Conservation (phyloP, 2,888 invertebrate genomes). For the Tillus elongatus region DNA sequence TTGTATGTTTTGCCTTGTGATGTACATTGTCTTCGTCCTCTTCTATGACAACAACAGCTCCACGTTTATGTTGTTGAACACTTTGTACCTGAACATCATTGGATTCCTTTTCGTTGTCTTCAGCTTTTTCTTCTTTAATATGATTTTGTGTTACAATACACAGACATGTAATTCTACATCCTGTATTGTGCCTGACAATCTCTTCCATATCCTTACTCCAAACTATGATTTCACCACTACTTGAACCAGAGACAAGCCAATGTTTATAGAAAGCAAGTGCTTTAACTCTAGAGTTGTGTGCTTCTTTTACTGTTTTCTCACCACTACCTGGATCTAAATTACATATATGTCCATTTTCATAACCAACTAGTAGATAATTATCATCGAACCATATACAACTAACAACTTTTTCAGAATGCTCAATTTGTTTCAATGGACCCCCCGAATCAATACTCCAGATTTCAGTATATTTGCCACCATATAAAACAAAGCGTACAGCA, state of each 20-base stretch:
- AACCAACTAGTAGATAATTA: constrained; percentile 56
- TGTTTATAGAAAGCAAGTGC: constrained; percentile 50
- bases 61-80: neutral
- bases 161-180: constrained; percentile 67
- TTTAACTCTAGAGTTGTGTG: constrained; percentile 61
- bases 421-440: constrained; percentile 57
- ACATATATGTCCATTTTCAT: constrained; percentile 64
- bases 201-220: constrained; percentile 52
- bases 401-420: constrained; percentile 60
- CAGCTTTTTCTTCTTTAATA: constrained; percentile 26
- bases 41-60: neutral
- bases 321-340: constrained; percentile 49
- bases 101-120: constrained; percentile 14
- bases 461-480: constrained; percentile 62
- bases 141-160: constrained; percentile 45
- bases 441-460: constrained; percentile 75
- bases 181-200: constrained; percentile 52
- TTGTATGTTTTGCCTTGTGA: neutral
- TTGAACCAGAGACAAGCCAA: constrained; percentile 62
- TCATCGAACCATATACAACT: constrained; percentile 61
- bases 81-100: constrained; percentile 3
- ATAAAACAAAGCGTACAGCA: constrained; percentile 68
- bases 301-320: constrained; percentile 43
- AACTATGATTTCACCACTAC: constrained; percentile 69
- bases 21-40: neutral